Evolutionary conservation across 2,888 invertebrate species (phyloP).

Genomic region (Coleophora flavipennella): DNA sequence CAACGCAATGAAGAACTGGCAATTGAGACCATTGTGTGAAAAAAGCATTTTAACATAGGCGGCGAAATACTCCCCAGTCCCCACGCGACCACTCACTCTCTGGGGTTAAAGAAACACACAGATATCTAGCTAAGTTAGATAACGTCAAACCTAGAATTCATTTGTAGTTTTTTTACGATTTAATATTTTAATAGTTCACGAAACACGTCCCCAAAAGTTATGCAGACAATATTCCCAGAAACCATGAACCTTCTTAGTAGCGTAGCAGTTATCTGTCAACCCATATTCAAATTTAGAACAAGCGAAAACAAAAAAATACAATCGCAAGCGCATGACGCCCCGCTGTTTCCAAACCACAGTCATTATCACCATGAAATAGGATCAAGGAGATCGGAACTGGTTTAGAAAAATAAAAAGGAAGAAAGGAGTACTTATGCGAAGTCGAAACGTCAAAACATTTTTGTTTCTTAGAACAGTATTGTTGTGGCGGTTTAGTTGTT

Average conservation of each 20-base stretch:
- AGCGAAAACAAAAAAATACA: conserved; percentile 9
- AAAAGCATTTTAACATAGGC: too few species aligned
- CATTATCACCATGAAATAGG: conserved; percentile 42
- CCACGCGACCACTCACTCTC: too few species aligned
- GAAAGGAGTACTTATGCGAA: conserved; percentile 28
- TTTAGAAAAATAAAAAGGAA: conserved; percentile 19
- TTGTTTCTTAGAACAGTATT: conserved; percentile 45
- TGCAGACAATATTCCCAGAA: not conserved
- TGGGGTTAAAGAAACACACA: too few species aligned
- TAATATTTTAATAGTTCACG: too few species aligned
- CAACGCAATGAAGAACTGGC: too few species aligned
- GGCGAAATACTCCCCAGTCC: too few species aligned
- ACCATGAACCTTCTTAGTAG: conserved; percentile 1
- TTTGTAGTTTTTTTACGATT: too few species aligned
- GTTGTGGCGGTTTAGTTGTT: conserved; percentile 38
- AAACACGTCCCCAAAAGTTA: too few species aligned
- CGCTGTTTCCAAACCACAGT: conserved; percentile 19
- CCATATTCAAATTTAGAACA: conserved; percentile 17
- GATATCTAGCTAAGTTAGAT: too few species aligned
- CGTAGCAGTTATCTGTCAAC: not conserved
- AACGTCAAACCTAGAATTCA: too few species aligned
- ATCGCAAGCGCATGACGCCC: conserved; percentile 17
- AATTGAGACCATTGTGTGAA: too few species aligned
- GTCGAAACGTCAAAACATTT: conserved; percentile 34
- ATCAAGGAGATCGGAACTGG: conserved; percentile 13